Evolutionary conservation across 1,140 invertebrate species (phyloP).

Genomic region (Gonioctena quinquepunctata): DNA sequence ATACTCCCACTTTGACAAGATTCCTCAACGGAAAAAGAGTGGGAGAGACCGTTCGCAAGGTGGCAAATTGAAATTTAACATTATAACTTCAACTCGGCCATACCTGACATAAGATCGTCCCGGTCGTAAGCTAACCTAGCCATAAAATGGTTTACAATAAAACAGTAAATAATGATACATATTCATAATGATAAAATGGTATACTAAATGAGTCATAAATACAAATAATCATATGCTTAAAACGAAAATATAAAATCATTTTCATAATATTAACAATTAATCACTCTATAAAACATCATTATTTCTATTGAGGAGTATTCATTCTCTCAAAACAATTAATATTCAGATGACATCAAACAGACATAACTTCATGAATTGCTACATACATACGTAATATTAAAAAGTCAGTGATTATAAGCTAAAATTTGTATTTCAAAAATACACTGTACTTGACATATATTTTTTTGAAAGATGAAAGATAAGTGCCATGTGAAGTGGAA

Average conservation of each 20-base stretch:
- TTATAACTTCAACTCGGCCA: conserved; percentile 5
- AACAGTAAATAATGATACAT: too few relatives aligned
- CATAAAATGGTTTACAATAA: too few relatives aligned
- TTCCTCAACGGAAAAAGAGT: too few relatives aligned
- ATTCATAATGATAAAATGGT: too few relatives aligned
- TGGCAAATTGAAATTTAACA: too few relatives aligned
- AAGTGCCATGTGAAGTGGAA: too few relatives aligned
- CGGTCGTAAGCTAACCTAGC: neutral
- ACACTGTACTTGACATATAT: neutral
- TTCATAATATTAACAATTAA: neutral
- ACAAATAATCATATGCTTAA: too few relatives aligned
- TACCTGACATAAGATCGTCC: conserved; percentile 10
- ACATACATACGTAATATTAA: neutral
- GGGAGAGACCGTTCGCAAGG: too few relatives aligned
- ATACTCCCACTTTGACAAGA: too few relatives aligned
- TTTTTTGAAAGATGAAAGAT: too few relatives aligned
- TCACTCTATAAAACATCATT: neutral
- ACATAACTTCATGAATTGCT: neutral
- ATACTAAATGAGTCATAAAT: too few relatives aligned
- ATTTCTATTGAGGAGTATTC: neutral
- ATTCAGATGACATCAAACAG: neutral
- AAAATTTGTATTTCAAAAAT: neutral
- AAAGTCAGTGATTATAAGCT: neutral
- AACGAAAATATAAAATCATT: neutral
- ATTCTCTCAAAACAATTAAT: neutral